phyloP scores from a whole-genome alignment of 2,797 vertebrate genomes.

The Agapornis canus region DNA sequence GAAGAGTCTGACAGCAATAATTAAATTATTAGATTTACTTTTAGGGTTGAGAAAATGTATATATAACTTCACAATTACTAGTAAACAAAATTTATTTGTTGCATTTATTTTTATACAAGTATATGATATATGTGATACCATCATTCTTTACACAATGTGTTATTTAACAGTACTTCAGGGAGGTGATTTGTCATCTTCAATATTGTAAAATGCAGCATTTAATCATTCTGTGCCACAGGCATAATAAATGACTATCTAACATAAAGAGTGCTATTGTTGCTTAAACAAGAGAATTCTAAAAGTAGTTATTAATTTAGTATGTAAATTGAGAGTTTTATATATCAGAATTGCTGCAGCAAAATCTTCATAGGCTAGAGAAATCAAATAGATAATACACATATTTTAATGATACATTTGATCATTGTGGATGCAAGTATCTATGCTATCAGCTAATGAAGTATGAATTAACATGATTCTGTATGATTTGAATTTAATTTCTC shows the following conservation, averaged over 20 bases:
- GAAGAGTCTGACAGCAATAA: background rate
- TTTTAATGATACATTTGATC: background rate
- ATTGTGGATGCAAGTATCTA: background rate
- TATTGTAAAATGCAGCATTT: background rate
- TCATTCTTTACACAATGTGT: background rate
- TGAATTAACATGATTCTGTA: background rate
- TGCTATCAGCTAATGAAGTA: background rate
- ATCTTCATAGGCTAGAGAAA: background rate
- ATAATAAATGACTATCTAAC: background rate
- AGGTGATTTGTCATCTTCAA: background rate
- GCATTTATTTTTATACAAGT: background rate
- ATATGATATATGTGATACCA: background rate
- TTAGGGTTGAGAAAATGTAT: background rate
- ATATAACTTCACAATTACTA: background rate
- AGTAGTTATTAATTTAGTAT: background rate
- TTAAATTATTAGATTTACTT: background rate
- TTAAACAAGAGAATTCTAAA: background rate
- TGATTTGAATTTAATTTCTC: conserved; percentile 4
- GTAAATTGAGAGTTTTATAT: background rate
- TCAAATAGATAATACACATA: background rate
- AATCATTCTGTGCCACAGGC: background rate
- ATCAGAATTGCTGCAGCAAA: background rate
- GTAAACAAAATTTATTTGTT: background rate
- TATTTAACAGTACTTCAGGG: background rate
- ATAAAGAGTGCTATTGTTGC: background rate